Percentiles rank a stretch among this genome's conserved stretches.
phyloP scores from a whole-genome alignment of 1,140 invertebrate genomes.

The Drosophila kurseongensis region DNA sequence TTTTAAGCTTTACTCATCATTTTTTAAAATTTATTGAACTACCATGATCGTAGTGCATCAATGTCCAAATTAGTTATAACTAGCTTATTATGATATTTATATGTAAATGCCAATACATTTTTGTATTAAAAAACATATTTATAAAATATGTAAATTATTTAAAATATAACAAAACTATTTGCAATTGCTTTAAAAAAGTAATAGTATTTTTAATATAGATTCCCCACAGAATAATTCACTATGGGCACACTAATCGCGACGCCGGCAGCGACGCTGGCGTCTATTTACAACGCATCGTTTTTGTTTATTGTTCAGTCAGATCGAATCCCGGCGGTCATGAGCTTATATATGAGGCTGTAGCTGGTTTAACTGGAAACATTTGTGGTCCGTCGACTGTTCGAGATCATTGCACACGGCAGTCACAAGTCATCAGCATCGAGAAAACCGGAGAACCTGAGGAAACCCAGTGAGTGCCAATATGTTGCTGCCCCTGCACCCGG shows the following conservation, averaged over 20 bases:
- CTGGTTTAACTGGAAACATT: slow-evolving; percentile 54
- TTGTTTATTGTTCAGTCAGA: slow-evolving; percentile 34
- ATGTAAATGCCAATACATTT: too few relatives aligned
- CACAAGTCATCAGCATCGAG: slow-evolving; percentile 8
- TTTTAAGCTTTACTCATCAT: too few relatives aligned
- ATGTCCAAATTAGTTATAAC: too few relatives aligned
- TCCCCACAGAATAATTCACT: background rate
- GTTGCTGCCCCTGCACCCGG: slow-evolving; percentile 44
- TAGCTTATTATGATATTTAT: too few relatives aligned
- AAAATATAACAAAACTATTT: background rate
- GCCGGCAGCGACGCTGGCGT: slow-evolving; percentile 17
- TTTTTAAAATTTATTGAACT: too few relatives aligned
- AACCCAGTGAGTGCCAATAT: slow-evolving; percentile 24
- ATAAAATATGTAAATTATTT: background rate
- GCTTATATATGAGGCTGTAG: slow-evolving; percentile 40
- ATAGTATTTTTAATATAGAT: background rate
- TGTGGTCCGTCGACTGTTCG: slow-evolving; percentile 10
- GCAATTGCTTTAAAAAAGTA: background rate
- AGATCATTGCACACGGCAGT: slow-evolving; percentile 28
- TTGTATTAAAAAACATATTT: background rate
- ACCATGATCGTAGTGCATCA: too few relatives aligned
- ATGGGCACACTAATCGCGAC: background rate
- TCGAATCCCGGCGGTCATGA: background rate
- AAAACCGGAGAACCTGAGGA: background rate
- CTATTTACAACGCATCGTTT: slow-evolving; percentile 37